Base-by-base conservation (phyloP, 2,113 vertebrate species). In the Saccopteryx bilineata region DNA sequence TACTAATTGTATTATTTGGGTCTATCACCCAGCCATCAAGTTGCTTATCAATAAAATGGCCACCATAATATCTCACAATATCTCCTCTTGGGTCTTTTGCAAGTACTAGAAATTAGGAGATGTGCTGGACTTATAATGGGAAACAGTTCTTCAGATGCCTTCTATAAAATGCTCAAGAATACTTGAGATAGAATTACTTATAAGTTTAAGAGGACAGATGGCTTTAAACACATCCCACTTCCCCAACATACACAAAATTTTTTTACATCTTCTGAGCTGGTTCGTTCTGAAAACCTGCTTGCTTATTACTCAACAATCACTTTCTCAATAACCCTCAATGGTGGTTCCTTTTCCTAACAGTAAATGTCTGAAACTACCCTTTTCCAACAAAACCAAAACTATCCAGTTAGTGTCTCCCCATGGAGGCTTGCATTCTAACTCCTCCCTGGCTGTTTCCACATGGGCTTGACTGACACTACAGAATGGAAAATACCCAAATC, bases 161-260 rank as follows among this genome's bases (percentile, higher is more conserved):
- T 52, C 80, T 68, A n/a, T 90, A 80, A 95, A 96, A 84, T 90
- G 50, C 66, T 82, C 28, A 2, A 87, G 61, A 95, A 90, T 85
- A 72, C 54, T 54, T 63, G 48, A 85, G 60, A 58, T 46, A 82
- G 82, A 93, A 88, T 79, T 61, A 90, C 71, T 93, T 65, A 54
- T 14, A n/a, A 60, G 50, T 94, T 88, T 82, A 88, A 69, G 46
- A 96, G 31, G 65, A 87, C 90, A 96, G 87, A 81, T 95, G 92
- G 56, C 46, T 81, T 87, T 93, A 74, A 91, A 87, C 61, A 75
- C 6, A 31, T 65, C 56, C 81, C 33, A 61, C 15, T 63, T 26
- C 71, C 26, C 28, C 46, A 84, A 33, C 21, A 69, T 24, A 15
- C 91, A 92, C 82, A 61, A 33, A 75, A 75, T 69, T 83, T 86